Base-by-base conservation (phyloP, 1,140 invertebrate species). In the Melipona quadrifasciata region DNA sequence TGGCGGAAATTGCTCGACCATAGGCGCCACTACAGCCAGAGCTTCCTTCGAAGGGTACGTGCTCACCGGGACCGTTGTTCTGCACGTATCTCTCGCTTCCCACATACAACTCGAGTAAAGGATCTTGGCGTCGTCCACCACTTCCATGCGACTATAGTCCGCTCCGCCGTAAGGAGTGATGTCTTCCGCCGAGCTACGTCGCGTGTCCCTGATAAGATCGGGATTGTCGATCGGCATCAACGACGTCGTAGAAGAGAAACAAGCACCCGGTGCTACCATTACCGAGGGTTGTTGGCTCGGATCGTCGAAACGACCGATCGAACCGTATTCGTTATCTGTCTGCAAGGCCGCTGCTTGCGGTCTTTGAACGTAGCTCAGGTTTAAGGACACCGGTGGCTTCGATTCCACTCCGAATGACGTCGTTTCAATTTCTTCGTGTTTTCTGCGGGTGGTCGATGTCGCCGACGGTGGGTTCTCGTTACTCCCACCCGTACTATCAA, bases 151-250 rank as follows among this genome's bases (percentile, higher is more conserved):
- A 94, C 93, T 85, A 76, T 90, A 90, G 67, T 90, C 89, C 47
- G 89, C 77, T 12, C 75, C 88, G 55, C 84, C 83, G 82, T 91
- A 92, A 27, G 91, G 90, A 21, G 92, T 90, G 6, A 92, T 79
- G 14, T 93, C 93, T 21, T 94, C 94, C 14, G 86, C 82, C 12
- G 93, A 92, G 2, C 93, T 92, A 10, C 93, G 88, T 2, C 94
- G 85, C 1, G 97, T 97, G 90, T 98, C 97, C 88, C 97, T 97
- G 88, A 98, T 98, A 61, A 98, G 94, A 92, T 98, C 97, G 12
- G 97, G 97, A 92, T 98, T 97, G 82, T 97, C 97, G 82, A 96
- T 96, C 4, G 96, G 96, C 70, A 93, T 94, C 5, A 96, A 95
- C 10, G 96, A 96, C 3, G 96, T 96, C 34, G 97, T 96, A 21